Percentiles rank a stretch among this genome's conserved stretches.
phyloP scores from a whole-genome alignment of 2,113 vertebrate genomes.

The Rhabdornis inornatus region DNA sequence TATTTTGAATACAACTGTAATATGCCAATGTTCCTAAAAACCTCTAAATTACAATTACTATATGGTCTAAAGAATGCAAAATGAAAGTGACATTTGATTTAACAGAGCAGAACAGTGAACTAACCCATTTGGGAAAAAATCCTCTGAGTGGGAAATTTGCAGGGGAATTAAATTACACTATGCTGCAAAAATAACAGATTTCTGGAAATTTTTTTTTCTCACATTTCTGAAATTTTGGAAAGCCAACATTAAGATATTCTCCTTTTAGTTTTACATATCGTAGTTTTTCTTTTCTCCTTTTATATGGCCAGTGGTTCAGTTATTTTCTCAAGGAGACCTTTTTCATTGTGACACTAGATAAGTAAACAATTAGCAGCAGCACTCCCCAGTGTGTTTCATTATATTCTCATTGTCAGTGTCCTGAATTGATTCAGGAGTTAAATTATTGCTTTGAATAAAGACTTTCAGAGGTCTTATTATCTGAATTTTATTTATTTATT shows the following conservation, averaged over 20 bases:
- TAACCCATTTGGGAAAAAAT: neutral
- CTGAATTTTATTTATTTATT: neutral
- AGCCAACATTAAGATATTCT: neutral
- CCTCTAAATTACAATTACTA: neutral
- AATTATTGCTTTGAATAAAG: neutral
- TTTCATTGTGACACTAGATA: neutral
- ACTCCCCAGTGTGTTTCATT: neutral
- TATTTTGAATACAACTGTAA: neutral
- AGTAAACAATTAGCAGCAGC: neutral
- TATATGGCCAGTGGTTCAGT: neutral
- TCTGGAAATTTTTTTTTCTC: neutral
- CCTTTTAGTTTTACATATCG: neutral
- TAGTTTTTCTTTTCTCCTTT: neutral
- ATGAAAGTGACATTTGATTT: neutral
- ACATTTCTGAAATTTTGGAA: neutral
- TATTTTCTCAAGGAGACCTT: neutral
- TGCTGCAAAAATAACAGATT: neutral
- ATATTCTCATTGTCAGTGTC: neutral
- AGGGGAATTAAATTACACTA: neutral
- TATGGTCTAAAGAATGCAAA: neutral
- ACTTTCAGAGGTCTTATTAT: neutral
- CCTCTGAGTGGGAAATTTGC: neutral
- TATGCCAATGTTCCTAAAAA: neutral
- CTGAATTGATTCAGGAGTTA: neutral
- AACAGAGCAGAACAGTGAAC: neutral